Evolutionary conservation across 2,888 invertebrate genomes (phyloP), one percentile per base, ranked within the genome.

Genomic region (Zygothrica quintamaculata): DNA sequence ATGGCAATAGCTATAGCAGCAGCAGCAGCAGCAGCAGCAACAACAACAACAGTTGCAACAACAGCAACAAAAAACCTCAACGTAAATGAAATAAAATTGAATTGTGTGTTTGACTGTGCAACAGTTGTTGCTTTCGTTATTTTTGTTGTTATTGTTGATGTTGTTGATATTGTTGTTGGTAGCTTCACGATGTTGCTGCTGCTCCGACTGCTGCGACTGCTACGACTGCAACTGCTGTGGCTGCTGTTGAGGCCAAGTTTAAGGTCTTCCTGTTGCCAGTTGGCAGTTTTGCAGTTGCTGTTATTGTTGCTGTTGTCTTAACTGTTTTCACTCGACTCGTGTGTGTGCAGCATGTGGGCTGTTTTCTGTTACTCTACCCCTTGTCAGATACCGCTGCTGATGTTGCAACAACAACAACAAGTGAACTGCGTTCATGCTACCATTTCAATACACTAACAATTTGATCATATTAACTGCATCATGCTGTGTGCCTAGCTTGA

Each of bases 261-360:
- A 85, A 82, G 86, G 86, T 82, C 81, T 81, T 81, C 82, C 84
- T 85, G 82, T 84, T 84, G 85, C 79, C 82, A 75, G 82, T 81
- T 72, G 65, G 67, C 74, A 78, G 74, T 72, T 67, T 75, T 62
- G 61, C 46, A 56, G 71, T 58, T 61, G 59, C 44, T 58, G 52
- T 64, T 56, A 47, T 51, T 71, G 48, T 55, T 70, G 73, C 58
- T 79, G 71, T 76, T 79, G 73, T 81, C 78, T 81, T 84, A 84
- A 80, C 80, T 80, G 80, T 80, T 80, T 80, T 80, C 85, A 84
- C 80, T 80, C 85, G 85, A 57, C 75, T 71, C 71, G 59, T 65
- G 71, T 68, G 46, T 65, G 66, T 73, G 52, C 44, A 64, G 71
- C 69, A 80, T 82, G 85, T 82, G 80, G 84, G 86, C 86, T 74